phyloP scores from a whole-genome alignment of 2,113 vertebrate genomes.

The Vulpes ferrilata region DNA sequence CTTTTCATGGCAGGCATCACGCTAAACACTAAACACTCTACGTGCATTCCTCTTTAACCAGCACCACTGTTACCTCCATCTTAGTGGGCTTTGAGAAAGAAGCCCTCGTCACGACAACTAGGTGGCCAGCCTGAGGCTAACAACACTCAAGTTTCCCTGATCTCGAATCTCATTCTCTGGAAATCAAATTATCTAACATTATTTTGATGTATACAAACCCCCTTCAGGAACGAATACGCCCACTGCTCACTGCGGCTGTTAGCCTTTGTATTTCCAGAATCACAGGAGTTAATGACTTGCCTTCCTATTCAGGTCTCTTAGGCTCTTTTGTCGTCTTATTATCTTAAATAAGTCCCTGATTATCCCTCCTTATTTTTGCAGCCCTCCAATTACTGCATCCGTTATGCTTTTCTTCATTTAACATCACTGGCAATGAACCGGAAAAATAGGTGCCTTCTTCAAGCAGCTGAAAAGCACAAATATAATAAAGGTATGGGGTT shows the following conservation, averaged over 20 bases:
- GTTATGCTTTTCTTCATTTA: background rate
- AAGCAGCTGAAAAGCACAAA: background rate
- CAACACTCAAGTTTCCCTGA: background rate
- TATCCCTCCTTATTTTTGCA: background rate
- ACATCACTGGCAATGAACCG: background rate
- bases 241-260: background rate
- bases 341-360: background rate
- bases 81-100: background rate
- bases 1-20: background rate
- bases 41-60: background rate
- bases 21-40: background rate
- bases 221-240: background rate
- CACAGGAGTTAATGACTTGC: background rate
- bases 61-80: background rate
- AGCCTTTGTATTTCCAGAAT: background rate
- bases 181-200: background rate
- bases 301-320: background rate
- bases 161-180: background rate
- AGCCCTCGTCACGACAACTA: background rate
- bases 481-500: background rate
- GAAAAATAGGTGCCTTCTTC: background rate
- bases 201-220: background rate
- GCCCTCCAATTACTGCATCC: background rate
- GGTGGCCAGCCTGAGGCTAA: background rate
- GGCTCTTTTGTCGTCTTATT: background rate